Percentiles rank a stretch among this genome's conserved stretches.
Evolutionary conservation across 2,797 vertebrate species (phyloP).

Genomic region (Semotilus atromaculatus): DNA sequence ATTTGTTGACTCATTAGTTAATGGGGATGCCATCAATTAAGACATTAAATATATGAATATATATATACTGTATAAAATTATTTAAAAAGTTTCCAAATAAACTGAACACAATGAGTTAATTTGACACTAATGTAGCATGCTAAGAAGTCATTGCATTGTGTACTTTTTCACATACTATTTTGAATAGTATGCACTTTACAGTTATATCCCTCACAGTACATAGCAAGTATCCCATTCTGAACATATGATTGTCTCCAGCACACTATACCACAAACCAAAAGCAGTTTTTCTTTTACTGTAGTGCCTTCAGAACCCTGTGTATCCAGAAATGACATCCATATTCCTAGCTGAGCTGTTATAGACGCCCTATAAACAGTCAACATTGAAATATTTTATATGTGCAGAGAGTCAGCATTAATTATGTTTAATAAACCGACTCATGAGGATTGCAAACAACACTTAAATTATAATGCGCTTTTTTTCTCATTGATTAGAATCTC

Average conservation of each 20-base stretch:
- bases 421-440: constrained; percentile 8
- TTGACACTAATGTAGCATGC: background rate
- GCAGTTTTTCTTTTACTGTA: background rate
- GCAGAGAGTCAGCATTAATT: constrained; percentile 5
- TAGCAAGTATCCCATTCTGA: background rate
- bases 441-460: background rate
- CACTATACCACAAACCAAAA: background rate
- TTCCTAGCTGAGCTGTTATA: background rate
- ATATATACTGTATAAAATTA: background rate
- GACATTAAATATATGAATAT: too few species aligned
- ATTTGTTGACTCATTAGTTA: background rate
- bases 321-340: background rate
- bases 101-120: background rate
- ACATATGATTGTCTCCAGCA: background rate
- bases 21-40: background rate
- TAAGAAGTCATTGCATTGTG: background rate
- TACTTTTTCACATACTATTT: background rate
- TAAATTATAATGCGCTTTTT: background rate
- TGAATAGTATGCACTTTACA: background rate
- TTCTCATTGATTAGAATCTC: constrained; percentile 21
- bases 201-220: background rate
- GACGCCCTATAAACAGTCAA: background rate
- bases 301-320: background rate
- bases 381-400: background rate
- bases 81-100: background rate